Evolutionary conservation across 2,888 invertebrate genomes (phyloP).

Genomic region (Nineta flava): DNA sequence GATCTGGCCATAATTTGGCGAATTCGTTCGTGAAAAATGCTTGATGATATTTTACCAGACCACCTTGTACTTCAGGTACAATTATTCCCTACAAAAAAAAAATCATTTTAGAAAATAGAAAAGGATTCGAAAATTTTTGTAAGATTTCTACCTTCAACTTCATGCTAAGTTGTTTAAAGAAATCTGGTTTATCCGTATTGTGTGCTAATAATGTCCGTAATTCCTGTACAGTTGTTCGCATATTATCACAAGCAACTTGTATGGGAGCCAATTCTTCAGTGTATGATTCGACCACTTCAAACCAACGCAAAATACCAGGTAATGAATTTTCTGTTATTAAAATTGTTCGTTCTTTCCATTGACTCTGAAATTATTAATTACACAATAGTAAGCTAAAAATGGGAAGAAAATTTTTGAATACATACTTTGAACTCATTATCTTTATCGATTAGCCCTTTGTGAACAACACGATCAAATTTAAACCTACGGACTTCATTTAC

Average conservation of each 20-base stretch:
- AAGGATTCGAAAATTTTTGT: not conserved
- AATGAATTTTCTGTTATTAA: constrained; percentile 66
- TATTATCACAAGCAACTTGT: constrained; percentile 80
- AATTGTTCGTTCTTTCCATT: constrained; percentile 89
- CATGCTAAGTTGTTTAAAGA: constrained; percentile 86
- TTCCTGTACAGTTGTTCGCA: constrained; percentile 79
- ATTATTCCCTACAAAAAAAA: constrained; percentile 51
- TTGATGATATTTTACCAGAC: constrained; percentile 87
- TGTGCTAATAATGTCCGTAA: constrained; percentile 63
- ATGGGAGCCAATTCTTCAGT: constrained; percentile 70
- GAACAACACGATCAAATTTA: constrained; percentile 77
- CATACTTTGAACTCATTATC: constrained; percentile 84
- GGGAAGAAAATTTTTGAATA: not conserved
- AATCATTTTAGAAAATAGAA: not conserved
- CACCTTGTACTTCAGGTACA: constrained; percentile 92
- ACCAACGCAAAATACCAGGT: constrained; percentile 88
- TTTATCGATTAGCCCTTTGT: constrained; percentile 78
- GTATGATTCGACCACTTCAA: constrained; percentile 64
- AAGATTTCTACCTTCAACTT: constrained; percentile 41
- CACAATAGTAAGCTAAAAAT: not conserved
- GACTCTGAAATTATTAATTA: constrained; percentile 37
- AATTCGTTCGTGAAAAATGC: constrained; percentile 83
- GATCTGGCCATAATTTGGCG: constrained; percentile 38
- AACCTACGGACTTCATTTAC: constrained; percentile 84
- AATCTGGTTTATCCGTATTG: constrained; percentile 63